Conservation (phyloP, 2,113 vertebrate genomes). For the Columbina picui region DNA sequence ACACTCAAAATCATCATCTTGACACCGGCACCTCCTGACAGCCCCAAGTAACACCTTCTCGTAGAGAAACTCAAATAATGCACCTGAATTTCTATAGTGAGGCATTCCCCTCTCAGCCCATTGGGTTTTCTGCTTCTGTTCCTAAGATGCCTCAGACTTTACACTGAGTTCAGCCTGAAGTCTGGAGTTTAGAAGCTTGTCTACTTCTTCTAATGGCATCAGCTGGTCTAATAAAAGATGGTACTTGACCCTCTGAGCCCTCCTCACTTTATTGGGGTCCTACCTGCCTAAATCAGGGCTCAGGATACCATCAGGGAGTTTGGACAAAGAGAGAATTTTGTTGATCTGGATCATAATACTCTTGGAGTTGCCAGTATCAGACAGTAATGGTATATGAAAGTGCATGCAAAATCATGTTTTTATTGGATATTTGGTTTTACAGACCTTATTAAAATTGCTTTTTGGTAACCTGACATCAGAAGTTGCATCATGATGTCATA, state of each 20-base stretch:
- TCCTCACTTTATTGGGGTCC: background rate
- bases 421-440: background rate
- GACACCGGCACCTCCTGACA: background rate
- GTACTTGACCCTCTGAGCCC: background rate
- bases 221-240: background rate
- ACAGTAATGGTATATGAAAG: background rate
- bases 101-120: background rate
- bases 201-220: background rate
- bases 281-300: background rate
- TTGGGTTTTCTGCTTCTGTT: background rate
- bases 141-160: background rate
- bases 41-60: background rate
- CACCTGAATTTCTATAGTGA: background rate
- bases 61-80: background rate
- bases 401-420: background rate
- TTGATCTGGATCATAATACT: background rate
- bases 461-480: background rate
- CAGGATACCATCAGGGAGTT: background rate
- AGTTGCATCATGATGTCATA: background rate
- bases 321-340: background rate
- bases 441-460: background rate
- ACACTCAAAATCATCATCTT: background rate
- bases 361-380: background rate
- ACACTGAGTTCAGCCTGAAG: background rate
- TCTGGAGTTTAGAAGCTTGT: background rate